Evolutionary conservation across 2,888 invertebrate species (phyloP), one percentile per base, ranked within the genome.

Genomic region (Acrobasis repandana): DNA sequence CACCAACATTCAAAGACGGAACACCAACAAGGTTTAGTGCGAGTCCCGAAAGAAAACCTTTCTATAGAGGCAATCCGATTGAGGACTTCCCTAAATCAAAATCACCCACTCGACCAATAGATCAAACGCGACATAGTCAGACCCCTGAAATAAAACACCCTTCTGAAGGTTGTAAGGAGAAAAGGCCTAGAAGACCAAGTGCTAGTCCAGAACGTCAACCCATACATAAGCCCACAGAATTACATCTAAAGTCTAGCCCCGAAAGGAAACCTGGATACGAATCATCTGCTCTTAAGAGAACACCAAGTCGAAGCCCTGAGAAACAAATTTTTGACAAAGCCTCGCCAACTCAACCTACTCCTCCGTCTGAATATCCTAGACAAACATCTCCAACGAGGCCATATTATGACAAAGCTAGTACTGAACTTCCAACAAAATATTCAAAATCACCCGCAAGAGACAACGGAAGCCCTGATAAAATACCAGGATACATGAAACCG

Each of bases 401-500:
- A 14, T 15, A 46, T 9, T 9, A 51, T 15, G 28, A 11, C 11
- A 36, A 15, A 52, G 18, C 52, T 38, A 54, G 18, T 54, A 18
- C 9, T 18, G 54, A 38, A 38, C 54, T 14, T 43, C n/a, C 11
- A 5, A 14, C n/a, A 14, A 67, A 65, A 50, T 62, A 64, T 33
- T 46, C 65, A 43, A 58, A 65, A 63, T 67, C 71, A 51, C 52
- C 59, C 5, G 61, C 60, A 9, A 66, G 65, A 50, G 51, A 59
- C 18, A 75, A 72, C 56, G 59, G 63, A 0, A 80, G 79, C 52
- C 76, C 78, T 57, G 76, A 80, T 47, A 74, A 73, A 58, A 77
- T 77, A 63, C 86, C 86, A 9, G 80, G 79, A 18, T 86, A 83
- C 65, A 85, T 83, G 83, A 81, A 64, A 68, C 82, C 84, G 38